Percentiles rank a stretch among this genome's conserved stretches.
These are phyloP conservation scores for Cygnus buccinator DNA, from an alignment of 2,113 vertebrate genomes.

Conservation along the genomic window DNA sequence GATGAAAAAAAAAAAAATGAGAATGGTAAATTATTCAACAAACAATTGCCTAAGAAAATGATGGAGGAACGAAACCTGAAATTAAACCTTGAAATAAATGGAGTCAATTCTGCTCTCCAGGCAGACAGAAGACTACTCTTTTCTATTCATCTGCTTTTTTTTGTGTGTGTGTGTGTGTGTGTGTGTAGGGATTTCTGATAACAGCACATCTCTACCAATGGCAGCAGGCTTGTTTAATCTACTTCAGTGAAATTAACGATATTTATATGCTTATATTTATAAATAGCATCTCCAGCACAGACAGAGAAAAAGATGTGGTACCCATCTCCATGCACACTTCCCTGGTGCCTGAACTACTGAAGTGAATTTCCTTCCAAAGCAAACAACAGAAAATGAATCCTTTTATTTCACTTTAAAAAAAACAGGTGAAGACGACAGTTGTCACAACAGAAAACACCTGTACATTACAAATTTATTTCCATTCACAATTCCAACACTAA, in stretches of 20 bases:
- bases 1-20: neutral
- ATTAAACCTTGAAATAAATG: neutral
- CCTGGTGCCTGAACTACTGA: neutral
- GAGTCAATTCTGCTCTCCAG: neutral
- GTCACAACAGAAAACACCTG: neutral
- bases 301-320: accelerated
- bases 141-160: neutral
- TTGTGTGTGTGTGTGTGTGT: neutral
- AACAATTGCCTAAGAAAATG: neutral
- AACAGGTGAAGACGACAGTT: neutral
- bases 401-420: neutral
- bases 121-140: neutral
- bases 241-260: neutral
- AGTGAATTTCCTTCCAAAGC: neutral
- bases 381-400: accelerated
- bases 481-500: neutral
- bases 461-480: neutral
- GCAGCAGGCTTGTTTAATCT: neutral
- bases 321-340: neutral
- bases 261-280: neutral
- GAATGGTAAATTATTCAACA: neutral
- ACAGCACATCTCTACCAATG: neutral
- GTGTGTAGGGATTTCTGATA: neutral
- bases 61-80: neutral
- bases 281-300: neutral